Base-by-base conservation (phyloP, 2,888 invertebrate genomes). In the Coenonympha arcania region DNA sequence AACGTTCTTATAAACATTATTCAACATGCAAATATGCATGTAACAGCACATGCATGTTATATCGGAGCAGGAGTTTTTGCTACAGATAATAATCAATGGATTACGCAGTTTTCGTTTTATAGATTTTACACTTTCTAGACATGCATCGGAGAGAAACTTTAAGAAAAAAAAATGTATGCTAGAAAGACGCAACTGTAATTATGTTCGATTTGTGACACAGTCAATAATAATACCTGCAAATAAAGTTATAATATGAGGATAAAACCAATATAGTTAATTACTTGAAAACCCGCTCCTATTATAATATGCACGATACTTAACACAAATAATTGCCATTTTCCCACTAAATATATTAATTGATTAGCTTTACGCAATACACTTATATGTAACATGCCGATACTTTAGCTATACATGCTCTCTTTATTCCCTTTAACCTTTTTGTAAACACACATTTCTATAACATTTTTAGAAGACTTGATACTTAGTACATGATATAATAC, bases 21-120 rank as follows among this genome's bases (percentile, higher is more conserved):
- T 41, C 37, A 33, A 34, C 54, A 54, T 48, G 52, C 54, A 50
- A 47, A 51, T 39, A 44, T 34, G 44, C 44, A 44, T 44, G 44
- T 11, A 43, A 34, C 8, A 13, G 34, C 34, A 44, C 44, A 44
- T 34, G 44, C 44, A 44, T 24, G 24, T 24, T 34, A 34, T 41
- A 28, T 15, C 24, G 28, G 18, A 41, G 11, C 28, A 11, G 30
- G 30, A 8, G 30, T 41, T 41, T 41, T 41, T 13, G 16, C 41
- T 41, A 30, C 19, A 4, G 18, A 19, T 26, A 26, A 40, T 20
- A 13, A 37, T 39, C 15, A 39, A 24, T 22, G 9, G 22, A 18
- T 18, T 8, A 41, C 41, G 28, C 19, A 18, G 18, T 41, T 41
- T 19, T 30, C 28, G 11, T 28, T 28, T 41, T 28, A 41, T 41